Percentiles rank a stretch among this genome's conserved stretches.
Evolutionary conservation across 2,888 invertebrate species (phyloP).

Genomic region (Phengaris alcon): DNA sequence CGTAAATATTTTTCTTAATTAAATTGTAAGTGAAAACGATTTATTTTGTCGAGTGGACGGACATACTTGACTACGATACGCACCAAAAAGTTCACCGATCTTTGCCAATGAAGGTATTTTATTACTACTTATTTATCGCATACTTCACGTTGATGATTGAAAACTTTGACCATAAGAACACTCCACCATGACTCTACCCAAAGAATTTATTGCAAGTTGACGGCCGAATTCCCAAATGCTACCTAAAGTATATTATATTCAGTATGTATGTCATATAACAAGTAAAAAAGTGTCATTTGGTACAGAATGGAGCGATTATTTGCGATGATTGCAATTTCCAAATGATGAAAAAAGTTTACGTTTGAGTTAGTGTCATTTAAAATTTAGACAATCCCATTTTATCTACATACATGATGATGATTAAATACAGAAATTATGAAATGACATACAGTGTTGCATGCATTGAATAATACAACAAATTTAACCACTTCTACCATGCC

Average conservation of each 20-base stretch:
- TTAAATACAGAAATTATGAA: neutral
- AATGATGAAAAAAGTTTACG: too few species aligned
- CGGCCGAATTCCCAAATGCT: neutral
- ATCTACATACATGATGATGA: too few species aligned
- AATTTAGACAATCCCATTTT: too few species aligned
- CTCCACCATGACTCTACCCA: neutral
- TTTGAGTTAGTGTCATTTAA: too few species aligned
- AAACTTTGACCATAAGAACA: neutral
- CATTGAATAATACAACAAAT: neutral
- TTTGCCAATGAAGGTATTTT: neutral
- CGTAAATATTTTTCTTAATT: too few species aligned
- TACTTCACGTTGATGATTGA: neutral
- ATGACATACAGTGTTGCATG: neutral
- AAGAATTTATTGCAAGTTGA: neutral
- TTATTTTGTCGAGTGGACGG: neutral
- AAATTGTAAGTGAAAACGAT: too few species aligned
- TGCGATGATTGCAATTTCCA: too few species aligned
- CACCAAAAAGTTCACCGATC: neutral
- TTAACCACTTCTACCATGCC: conserved; percentile 27
- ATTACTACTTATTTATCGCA: neutral
- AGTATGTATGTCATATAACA: too few species aligned
- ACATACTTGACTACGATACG: neutral
- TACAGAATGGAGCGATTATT: too few species aligned
- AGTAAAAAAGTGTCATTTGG: too few species aligned
- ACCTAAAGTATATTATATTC: neutral